Base-by-base conservation (phyloP, 2,888 invertebrate species). In the Molorchus minor region DNA sequence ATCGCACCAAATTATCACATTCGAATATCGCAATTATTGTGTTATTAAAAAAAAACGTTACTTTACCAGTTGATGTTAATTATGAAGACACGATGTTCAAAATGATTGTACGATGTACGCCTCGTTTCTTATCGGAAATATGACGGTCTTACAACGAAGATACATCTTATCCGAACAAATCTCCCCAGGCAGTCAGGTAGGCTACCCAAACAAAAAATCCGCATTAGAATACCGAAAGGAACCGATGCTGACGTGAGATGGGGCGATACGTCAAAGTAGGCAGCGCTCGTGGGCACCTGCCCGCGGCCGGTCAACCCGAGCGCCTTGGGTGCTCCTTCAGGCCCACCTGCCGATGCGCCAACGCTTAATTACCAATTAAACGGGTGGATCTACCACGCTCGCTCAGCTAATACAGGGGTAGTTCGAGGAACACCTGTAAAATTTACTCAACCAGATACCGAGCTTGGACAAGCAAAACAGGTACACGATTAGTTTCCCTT, bases 341-440 rank as follows among this genome's bases (percentile, higher is more conserved):
- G 68, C 58, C n/a, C 67, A 69, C 69, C 69, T 69, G 69, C 67
- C 64, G 45, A 38, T 58, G 62, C 64, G 61, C 67, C 65, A 60
- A 64, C 59, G 59, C 67, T 68, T 67, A 69, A 69, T 69, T 67
- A 69, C 57, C 67, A 69, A 69, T 69, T 69, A 69, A 64, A 60
- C 55, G 58, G 62, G 52, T 55, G 56, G 61, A 56, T 62, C 58
- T 61, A 53, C 63, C 65, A 66, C 65, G 65, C 65, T 66, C 54
- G 57, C 61, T 49, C 55, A 54, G 57, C 47, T 63, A 64, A 66
- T 66, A 56, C 59, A 63, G 60, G 64, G 67, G 64, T 64, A 63
- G 67, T 63, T 62, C 54, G 8, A 55, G 51, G 36, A 54, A 60
- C 65, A 65, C 65, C 65, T 65, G 65, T 65, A 61, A 25, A 54